Conservation (phyloP, 2,888 invertebrate species). For the Liodrosophila aerea region DNA sequence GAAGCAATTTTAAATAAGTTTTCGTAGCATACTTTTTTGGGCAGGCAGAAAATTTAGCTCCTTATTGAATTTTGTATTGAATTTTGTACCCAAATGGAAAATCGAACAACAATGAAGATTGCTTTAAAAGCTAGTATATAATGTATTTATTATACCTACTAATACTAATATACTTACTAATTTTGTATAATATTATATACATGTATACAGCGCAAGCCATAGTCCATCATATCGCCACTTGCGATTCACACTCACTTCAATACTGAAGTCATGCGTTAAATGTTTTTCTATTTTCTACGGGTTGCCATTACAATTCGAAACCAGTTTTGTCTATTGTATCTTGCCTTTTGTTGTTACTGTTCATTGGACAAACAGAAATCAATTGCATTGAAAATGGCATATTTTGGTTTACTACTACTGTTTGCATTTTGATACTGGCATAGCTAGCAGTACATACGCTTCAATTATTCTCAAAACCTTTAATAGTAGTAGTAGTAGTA, state of each 20-base stretch:
- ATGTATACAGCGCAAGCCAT: no score
- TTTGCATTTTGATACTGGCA: conserved; percentile 35
- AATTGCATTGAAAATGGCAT: conserved; percentile 57
- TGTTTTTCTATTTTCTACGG: conserved; percentile 52
- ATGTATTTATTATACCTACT: no score
- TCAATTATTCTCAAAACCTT: conserved; percentile 18
- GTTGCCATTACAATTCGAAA: conserved; percentile 1
- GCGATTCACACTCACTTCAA: conserved; percentile 12
- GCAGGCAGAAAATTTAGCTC: no score
- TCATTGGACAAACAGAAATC: conserved; percentile 56
- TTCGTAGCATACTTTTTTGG: no score
- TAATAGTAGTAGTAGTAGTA: conserved; percentile 24
- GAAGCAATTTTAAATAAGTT: no score
- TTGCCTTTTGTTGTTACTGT: conserved; percentile 35
- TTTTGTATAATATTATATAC: no score
- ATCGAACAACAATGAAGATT: no score
- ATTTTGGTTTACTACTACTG: conserved; percentile 53
- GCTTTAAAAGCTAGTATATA: no score
- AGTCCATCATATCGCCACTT: neutral
- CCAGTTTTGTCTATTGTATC: conserved; percentile 27
- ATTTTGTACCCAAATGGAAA: no score
- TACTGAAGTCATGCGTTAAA: conserved; percentile 60
- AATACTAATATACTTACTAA: no score
- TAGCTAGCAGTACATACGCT: conserved; percentile 9
- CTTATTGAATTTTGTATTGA: no score